These are phyloP conservation scores for Halichoeres trimaculatus DNA, from an alignment of 2,113 vertebrate species.

Conservation along the genomic window DNA sequence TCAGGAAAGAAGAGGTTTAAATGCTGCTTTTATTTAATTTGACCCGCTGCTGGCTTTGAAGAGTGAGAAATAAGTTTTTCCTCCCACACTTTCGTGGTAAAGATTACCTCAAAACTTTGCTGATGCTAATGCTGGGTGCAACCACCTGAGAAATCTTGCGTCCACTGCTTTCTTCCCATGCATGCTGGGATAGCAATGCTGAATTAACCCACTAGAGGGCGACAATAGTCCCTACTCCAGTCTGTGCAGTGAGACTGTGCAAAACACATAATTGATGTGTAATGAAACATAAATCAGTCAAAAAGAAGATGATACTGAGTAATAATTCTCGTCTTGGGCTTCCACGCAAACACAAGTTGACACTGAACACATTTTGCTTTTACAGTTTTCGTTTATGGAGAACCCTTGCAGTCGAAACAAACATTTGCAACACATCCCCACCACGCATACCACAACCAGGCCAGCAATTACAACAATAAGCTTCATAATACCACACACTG, in stretches of 20 bases:
- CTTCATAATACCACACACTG: not conserved
- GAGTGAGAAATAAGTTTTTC: too few relatives aligned
- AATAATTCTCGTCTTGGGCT: too few relatives aligned
- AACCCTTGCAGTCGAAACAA: slow-evolving; percentile 23
- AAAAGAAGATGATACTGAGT: too few relatives aligned
- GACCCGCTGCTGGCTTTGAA: too few relatives aligned
- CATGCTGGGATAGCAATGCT: not conserved
- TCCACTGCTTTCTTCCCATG: not conserved
- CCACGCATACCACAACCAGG: slow-evolving; percentile 10
- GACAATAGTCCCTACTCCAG: not conserved
- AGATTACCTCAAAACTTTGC: too few relatives aligned
- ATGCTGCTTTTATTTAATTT: too few relatives aligned
- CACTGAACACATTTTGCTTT: not conserved
- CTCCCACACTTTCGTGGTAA: too few relatives aligned
- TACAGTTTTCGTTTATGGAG: slow-evolving; percentile 20
- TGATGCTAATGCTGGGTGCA: too few relatives aligned
- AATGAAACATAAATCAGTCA: too few relatives aligned
- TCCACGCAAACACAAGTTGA: slow-evolving; percentile 35
- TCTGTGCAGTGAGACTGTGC: not conserved
- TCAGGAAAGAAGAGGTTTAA: too few relatives aligned
- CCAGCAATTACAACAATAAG: not conserved
- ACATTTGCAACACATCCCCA: slow-evolving; percentile 10
- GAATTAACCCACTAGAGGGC: slow-evolving; percentile 11
- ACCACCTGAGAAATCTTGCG: too few relatives aligned
- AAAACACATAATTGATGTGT: too few relatives aligned